Percentiles rank a stretch among this genome's conserved stretches.
Evolutionary conservation across 1,140 invertebrate genomes (phyloP).

Genomic region (Pogonognathellus flavescens): DNA sequence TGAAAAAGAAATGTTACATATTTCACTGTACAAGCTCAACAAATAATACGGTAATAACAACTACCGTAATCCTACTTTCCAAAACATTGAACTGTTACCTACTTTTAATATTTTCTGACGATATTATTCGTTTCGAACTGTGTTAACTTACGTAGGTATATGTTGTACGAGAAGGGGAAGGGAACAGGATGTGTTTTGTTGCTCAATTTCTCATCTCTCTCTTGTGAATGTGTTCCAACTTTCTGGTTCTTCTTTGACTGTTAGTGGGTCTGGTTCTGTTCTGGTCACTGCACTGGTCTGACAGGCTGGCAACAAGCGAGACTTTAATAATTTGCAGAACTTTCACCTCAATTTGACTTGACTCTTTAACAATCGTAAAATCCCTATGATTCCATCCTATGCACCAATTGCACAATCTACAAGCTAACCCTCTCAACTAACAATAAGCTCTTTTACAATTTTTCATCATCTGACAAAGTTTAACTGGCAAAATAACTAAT

Average conservation of each 20-base stretch:
- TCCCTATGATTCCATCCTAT: not conserved
- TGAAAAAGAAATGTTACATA: not conserved
- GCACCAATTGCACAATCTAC: constrained; percentile 49
- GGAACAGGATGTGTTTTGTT: not conserved
- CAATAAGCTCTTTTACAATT: not conserved
- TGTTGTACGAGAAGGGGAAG: not conserved
- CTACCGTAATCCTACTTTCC: too few species aligned
- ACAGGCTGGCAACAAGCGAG: constrained; percentile 14
- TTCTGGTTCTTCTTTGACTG: constrained; percentile 3
- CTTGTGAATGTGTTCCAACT: constrained; percentile 1
- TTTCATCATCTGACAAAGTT: not conserved
- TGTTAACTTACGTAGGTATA: not conserved
- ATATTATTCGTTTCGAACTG: not conserved
- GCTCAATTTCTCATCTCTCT: not conserved
- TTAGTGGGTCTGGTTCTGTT: not conserved
- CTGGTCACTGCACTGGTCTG: constrained; percentile 24
- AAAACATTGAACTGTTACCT: not conserved
- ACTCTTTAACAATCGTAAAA: constrained; percentile 8
- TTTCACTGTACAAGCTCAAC: not conserved
- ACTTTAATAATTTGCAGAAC: constrained; percentile 33
- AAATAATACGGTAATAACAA: too few species aligned
- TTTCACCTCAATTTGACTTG: constrained; percentile 42
- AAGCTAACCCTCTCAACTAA: constrained; percentile 39
- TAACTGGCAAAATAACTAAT: not conserved
- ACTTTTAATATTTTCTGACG: not conserved